These are phyloP conservation scores for Zosterops hypoxanthus DNA, from an alignment of 2,113 vertebrate genomes.

Conservation along the genomic window DNA sequence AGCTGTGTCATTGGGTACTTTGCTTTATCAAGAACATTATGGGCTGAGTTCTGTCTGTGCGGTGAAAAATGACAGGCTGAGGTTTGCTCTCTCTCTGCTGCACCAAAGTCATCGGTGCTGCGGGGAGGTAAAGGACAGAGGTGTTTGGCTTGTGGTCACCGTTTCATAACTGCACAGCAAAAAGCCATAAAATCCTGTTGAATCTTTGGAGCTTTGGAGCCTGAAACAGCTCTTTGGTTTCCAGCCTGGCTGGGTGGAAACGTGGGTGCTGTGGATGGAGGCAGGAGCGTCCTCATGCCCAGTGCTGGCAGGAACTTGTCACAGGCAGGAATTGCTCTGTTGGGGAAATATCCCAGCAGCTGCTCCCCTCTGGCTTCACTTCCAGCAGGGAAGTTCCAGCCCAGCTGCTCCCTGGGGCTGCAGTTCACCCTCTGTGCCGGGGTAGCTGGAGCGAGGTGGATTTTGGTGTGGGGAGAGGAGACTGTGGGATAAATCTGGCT, in stretches of 20 bases:
- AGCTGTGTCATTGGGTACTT: constrained; percentile 55
- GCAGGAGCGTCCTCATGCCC: not conserved
- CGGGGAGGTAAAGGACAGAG: constrained; percentile 17
- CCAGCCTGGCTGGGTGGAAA: not conserved
- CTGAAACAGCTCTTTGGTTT: not conserved
- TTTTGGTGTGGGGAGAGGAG: not conserved
- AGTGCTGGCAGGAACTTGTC: not conserved
- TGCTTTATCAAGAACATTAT: not conserved
- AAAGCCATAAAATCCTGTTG: constrained; percentile 26
- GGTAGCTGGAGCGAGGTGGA: not conserved
- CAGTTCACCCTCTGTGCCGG: not conserved
- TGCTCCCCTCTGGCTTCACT: not conserved
- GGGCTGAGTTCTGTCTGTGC: constrained; percentile 12
- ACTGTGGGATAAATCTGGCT: not conserved
- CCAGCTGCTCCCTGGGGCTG: not conserved
- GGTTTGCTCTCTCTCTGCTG: not conserved
- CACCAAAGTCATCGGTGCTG: constrained; percentile 16
- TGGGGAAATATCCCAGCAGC: not conserved
- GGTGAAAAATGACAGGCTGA: constrained; percentile 5
- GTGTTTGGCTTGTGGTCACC: constrained; percentile 17
- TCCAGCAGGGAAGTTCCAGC: not conserved
- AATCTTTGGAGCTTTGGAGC: not conserved
- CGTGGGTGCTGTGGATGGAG: not conserved
- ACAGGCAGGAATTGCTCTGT: not conserved
- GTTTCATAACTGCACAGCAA: constrained; percentile 8